Base-by-base conservation (phyloP, 2,113 vertebrate species). In the Limnothrissa miodon region DNA sequence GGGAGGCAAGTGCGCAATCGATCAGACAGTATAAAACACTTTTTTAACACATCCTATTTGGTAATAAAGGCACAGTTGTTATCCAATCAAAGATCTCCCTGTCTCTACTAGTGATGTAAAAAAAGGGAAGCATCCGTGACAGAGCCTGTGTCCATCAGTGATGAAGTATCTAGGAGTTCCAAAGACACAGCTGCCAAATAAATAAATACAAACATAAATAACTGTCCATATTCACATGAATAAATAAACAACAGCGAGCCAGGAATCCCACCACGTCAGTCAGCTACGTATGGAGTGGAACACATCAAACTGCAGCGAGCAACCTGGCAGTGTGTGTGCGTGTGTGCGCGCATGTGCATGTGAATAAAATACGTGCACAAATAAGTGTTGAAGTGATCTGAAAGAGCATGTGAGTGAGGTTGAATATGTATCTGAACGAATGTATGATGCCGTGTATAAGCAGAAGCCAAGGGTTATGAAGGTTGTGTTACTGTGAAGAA, bases 171-270 rank as follows among this genome's bases (percentile, higher is more conserved):
- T 42, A 48, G 45, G 39, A 6, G 80, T 45, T 81, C 62, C 53
- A 66, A 83, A 83, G 87, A 44, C 62, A 87, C 87, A 92, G 91
- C 92, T 92, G 89, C 89, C 92, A 87, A 87, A 92, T 92, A 90
- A 93, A 94, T 94, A 93, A 94, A 94, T 91, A 92, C 62, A 88
- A 88, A 91, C 87, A 93, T 94, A 93, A 94, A 94, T 93, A 94
- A 91, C 93, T 87, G 89, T 86, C 91, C 84, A 85, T 86, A 89
- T 91, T 87, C 86, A 87, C 81, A 86, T 85, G 85, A 93, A 94
- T 95, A 94, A 95, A 94, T 94, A 93, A 93, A 92, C 86, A 66
- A 82, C 80, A 81, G 79, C 83, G 83, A 51, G 83, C 4, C 1
- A 83, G 83, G 87, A 89, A 87, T 78, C n/a, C 0, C 80, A 39